Evolutionary conservation across 2,113 vertebrate genomes (phyloP), one percentile per base, ranked within the genome.

Genomic region (Eulacestoma nigropectus): DNA sequence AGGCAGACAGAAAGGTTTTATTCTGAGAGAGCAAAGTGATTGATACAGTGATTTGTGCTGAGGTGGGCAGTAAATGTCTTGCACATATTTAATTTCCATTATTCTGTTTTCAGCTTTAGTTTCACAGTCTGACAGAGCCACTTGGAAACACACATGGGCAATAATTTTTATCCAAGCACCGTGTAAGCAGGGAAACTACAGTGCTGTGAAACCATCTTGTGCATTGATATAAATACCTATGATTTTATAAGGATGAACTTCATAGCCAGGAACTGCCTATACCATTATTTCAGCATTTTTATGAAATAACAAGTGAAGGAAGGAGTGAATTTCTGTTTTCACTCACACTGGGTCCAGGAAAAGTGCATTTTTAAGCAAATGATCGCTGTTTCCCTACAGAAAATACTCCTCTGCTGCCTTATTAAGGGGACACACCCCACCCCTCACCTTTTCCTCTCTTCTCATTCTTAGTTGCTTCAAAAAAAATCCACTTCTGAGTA

Each of bases 401-500:
- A 93, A 77, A 63, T 44, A 41, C 17, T 93, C 30, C 11, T 52
- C 55, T 67, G 23, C 30, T 47, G 2, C 67, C 32, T 75, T 52
- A 46, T 11, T 63, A 25, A 60, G 60, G 19, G 7, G 11, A 50
- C 11, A 12, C 4, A 13, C 37, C 25, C 16, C 16, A 3, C 20
- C 13, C 5, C 3, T 1, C 50, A 26, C 18, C 14, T 39, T 53
- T 42, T 84, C 60, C 10, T 72, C 72, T 59, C 5, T 42, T 53
- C 55, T 46, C 13, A 30, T 55, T 46, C 52, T 77, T 39, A 35
- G 27, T 32, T 50, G 17, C 62, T 83, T 96, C 5, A 53, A 82
- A 69, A 84, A 44, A 50, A 82, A 68, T 67, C 96, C 97, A 90
- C 27, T 79, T 93, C 73, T 93, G 91, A 96, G 90, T 96, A 94